Evolutionary conservation across 2,888 invertebrate genomes (phyloP).

Genomic region (Lithophane leautieri): DNA sequence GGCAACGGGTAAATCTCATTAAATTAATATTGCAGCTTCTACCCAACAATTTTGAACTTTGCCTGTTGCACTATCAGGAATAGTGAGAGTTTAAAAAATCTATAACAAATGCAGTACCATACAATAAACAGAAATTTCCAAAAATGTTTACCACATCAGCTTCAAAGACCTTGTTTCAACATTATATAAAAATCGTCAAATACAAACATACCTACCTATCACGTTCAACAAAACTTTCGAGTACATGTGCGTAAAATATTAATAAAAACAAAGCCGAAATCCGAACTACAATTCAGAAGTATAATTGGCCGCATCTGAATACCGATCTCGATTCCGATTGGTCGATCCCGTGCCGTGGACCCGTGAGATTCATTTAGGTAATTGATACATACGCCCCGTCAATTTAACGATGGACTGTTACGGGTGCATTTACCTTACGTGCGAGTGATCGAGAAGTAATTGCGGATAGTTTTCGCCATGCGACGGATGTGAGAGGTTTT

Average conservation of each 20-base stretch:
- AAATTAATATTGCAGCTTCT: background rate
- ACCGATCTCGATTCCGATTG: conserved; percentile 59
- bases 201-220: background rate
- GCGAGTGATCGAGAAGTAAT: conserved; percentile 68
- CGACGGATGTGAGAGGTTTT: background rate
- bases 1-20: background rate
- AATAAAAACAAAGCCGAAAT: conserved; percentile 16
- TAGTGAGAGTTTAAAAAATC: background rate
- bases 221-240: background rate
- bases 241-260: conserved; percentile 1
- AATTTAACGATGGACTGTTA: conserved; percentile 69
- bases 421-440: conserved; percentile 68
- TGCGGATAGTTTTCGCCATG: conserved; percentile 64
- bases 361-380: conserved; percentile 80
- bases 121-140: background rate
- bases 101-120: too few species aligned
- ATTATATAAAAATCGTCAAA: background rate
- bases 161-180: background rate
- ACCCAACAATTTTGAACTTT: background rate
- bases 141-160: background rate
- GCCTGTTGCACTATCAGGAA: background rate
- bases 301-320: conserved; percentile 63
- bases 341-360: conserved; percentile 60
- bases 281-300: conserved; percentile 48
- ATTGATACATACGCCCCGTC: conserved; percentile 83